phyloP scores from a whole-genome alignment of 2,888 invertebrate genomes.

The Galeopsomyia nigrocyanea region DNA sequence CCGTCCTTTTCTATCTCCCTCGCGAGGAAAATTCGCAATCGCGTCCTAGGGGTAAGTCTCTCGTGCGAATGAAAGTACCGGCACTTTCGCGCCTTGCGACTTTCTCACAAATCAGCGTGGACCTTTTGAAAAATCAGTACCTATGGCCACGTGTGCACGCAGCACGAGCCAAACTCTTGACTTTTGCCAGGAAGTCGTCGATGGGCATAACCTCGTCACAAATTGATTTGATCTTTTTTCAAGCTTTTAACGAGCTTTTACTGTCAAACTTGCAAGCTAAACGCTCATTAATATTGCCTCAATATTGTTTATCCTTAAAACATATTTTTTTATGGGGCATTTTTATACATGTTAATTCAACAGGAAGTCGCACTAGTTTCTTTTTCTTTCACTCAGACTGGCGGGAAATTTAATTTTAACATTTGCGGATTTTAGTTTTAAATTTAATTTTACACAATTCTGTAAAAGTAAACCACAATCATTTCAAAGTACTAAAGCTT shows the following conservation, averaged over 20 bases:
- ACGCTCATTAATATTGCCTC: too few species aligned
- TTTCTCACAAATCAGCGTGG: neutral
- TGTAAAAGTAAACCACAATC: too few species aligned
- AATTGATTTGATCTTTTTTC: too few species aligned
- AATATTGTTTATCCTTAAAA: too few species aligned
- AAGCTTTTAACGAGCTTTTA: too few species aligned
- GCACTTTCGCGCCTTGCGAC: neutral
- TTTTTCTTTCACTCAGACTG: conserved; percentile 5
- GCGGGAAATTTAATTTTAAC: conserved; percentile 25
- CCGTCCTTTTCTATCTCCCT: neutral
- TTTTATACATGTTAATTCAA: neutral
- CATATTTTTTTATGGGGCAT: too few species aligned
- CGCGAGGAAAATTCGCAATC: neutral
- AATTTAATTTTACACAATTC: too few species aligned
- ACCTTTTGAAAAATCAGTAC: conserved; percentile 8
- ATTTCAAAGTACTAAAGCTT: too few species aligned
- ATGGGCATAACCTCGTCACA: conserved; percentile 4
- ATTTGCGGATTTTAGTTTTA: too few species aligned
- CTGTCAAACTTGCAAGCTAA: too few species aligned
- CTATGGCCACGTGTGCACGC: conserved; percentile 1
- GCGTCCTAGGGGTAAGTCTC: neutral
- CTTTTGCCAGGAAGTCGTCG: conserved; percentile 5
- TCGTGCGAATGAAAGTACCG: conserved; percentile 16
- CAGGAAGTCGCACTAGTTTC: conserved; percentile 18
- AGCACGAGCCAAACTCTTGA: neutral